Percentiles rank a stretch among this genome's conserved stretches.
Conservation (phyloP, 2,113 vertebrate species). For the Scopus umbretta region DNA sequence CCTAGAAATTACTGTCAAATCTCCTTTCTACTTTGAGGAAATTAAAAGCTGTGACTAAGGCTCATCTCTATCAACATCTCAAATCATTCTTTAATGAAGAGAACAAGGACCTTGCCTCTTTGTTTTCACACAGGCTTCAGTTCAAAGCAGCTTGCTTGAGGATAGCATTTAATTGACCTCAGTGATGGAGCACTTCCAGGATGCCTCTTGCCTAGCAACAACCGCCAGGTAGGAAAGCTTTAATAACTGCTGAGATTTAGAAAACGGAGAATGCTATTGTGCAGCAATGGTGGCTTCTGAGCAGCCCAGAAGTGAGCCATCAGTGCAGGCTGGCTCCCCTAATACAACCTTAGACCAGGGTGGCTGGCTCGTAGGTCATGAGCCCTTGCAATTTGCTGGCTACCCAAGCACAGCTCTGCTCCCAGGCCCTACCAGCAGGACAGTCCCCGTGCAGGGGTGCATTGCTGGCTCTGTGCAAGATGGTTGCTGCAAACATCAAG, state of each 20-base stretch:
- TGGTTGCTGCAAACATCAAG: no score
- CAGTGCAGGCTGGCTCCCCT: neutral
- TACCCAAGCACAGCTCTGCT: neutral
- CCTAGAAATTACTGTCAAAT: neutral
- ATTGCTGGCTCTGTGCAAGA: neutral
- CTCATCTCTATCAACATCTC: neutral
- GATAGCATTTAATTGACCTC: slow-evolving; percentile 48
- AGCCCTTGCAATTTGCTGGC: neutral
- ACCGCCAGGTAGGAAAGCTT: neutral
- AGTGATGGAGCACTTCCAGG: neutral
- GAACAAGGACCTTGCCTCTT: neutral
- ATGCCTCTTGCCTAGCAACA: slow-evolving; percentile 39
- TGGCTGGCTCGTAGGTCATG: neutral
- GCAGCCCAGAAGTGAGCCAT: neutral
- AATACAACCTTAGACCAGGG: neutral
- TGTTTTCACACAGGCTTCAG: neutral
- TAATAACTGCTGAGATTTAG: neutral
- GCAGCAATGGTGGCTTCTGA: neutral
- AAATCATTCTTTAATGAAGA: slow-evolving; percentile 5
- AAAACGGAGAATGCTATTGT: neutral
- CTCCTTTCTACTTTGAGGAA: neutral
- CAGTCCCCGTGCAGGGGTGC: neutral
- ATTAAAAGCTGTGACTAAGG: neutral
- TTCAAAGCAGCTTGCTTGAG: slow-evolving; percentile 33
- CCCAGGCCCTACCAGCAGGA: neutral